phyloP scores from a whole-genome alignment of 2,888 invertebrate genomes.

The Diaphora mendica region DNA sequence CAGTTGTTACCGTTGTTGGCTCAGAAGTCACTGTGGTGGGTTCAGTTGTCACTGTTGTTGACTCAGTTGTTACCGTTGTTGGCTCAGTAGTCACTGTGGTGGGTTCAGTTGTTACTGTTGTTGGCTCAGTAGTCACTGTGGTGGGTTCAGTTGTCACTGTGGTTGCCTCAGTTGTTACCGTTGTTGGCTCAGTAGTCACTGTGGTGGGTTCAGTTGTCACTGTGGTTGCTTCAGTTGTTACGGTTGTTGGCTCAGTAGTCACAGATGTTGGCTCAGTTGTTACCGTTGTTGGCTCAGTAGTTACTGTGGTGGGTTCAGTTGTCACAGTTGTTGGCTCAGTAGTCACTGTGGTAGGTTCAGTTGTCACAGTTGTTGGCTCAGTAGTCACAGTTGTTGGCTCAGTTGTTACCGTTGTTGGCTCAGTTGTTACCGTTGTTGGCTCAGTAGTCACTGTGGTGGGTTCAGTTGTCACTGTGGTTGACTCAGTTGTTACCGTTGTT shows the following conservation, averaged over 20 bases:
- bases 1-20: no score
- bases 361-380: slow-evolving; percentile 2
- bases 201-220: background rate
- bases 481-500: background rate
- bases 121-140: background rate
- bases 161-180: background rate
- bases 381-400: background rate
- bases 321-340: slow-evolving; percentile 12
- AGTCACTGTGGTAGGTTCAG: slow-evolving; percentile 10
- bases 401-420: slow-evolving; percentile 9
- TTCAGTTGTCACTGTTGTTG: no score
- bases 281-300: background rate
- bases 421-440: slow-evolving; percentile 7
- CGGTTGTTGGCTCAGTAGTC: slow-evolving; percentile 9
- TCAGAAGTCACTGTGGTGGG: background rate
- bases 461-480: slow-evolving; percentile 11
- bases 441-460: no score
- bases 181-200: no score
- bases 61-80: slow-evolving; percentile 9
- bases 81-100: background rate
- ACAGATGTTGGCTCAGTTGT: slow-evolving; percentile 11
- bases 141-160: no score
- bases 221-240: slow-evolving; percentile 13
- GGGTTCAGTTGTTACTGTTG: background rate
- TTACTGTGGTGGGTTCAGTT: background rate